A percentile compares a stretch with the other conserved stretches of the same genome.
These are phyloP conservation scores for Danionella dracula DNA, from an alignment of 2,797 vertebrate species.

Conservation along the genomic window DNA sequence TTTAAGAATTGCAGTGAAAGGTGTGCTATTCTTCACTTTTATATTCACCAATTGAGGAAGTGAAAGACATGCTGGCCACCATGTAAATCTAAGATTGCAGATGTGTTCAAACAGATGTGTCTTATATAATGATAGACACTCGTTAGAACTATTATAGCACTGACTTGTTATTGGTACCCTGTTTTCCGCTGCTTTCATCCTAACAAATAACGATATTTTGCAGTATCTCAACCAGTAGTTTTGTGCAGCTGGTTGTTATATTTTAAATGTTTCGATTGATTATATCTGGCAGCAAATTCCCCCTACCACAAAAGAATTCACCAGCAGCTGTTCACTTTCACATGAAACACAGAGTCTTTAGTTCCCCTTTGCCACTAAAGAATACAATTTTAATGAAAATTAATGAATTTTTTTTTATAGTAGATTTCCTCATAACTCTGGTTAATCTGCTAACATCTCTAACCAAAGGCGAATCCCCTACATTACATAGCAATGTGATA, in stretches of 20 bases:
- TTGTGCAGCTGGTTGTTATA: not conserved
- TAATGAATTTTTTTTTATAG: not conserved
- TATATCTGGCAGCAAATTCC: not conserved
- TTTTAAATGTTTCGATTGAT: not conserved
- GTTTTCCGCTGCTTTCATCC: no score
- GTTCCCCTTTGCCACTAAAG: not conserved
- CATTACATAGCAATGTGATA: not conserved
- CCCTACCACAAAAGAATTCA: not conserved
- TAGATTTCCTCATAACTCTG: not conserved
- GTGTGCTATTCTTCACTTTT: not conserved
- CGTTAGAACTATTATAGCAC: not conserved
- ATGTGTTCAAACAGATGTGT: not conserved
- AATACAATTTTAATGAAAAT: not conserved
- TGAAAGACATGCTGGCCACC: slow-evolving; percentile 25
- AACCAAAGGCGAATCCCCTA: not conserved
- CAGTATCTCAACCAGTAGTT: no score
- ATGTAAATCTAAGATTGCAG: not conserved
- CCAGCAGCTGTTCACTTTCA: slow-evolving; percentile 4
- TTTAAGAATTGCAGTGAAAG: not conserved
- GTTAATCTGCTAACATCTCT: not conserved
- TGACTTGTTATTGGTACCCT: not conserved
- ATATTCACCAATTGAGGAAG: slow-evolving; percentile 27
- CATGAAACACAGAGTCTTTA: not conserved
- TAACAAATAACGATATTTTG: no score
- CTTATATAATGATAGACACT: not conserved